phyloP scores from a whole-genome alignment of 1,140 invertebrate genomes.

The Trichonephila clavata region DNA sequence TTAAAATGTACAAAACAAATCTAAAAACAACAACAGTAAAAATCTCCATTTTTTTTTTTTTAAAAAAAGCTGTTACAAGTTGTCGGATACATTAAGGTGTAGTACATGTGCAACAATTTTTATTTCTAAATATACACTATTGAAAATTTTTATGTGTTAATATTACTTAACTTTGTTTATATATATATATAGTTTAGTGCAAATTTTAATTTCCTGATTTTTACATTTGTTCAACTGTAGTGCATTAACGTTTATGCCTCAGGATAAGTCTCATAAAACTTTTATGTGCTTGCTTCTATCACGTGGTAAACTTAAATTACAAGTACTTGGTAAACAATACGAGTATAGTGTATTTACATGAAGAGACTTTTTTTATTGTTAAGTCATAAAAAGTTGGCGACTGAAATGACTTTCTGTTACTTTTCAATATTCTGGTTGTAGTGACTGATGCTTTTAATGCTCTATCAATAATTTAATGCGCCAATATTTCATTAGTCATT shows the following conservation, averaged over 20 bases:
- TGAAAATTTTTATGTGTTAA: neutral
- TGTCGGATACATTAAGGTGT: no score
- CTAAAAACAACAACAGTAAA: no score
- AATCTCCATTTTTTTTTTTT: no score
- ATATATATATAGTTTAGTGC: no score
- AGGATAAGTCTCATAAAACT: neutral
- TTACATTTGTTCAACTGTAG: neutral
- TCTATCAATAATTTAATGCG: neutral
- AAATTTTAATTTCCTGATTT: neutral
- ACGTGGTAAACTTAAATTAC: neutral
- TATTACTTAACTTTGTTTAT: neutral
- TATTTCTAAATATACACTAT: neutral
- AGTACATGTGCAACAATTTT: neutral
- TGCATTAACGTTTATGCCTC: neutral
- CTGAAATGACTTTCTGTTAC: neutral
- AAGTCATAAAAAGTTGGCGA: neutral
- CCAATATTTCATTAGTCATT: neutral
- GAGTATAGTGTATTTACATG: neutral
- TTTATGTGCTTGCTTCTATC: neutral
- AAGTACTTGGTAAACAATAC: neutral
- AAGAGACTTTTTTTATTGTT: neutral
- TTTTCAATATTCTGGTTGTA: neutral
- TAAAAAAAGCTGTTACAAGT: no score
- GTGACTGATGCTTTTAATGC: neutral
- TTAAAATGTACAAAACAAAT: no score